Evolutionary conservation across 2,797 vertebrate genomes (phyloP), one percentile per base, ranked within the genome.

Genomic region (Gadopsis bispinosus): DNA sequence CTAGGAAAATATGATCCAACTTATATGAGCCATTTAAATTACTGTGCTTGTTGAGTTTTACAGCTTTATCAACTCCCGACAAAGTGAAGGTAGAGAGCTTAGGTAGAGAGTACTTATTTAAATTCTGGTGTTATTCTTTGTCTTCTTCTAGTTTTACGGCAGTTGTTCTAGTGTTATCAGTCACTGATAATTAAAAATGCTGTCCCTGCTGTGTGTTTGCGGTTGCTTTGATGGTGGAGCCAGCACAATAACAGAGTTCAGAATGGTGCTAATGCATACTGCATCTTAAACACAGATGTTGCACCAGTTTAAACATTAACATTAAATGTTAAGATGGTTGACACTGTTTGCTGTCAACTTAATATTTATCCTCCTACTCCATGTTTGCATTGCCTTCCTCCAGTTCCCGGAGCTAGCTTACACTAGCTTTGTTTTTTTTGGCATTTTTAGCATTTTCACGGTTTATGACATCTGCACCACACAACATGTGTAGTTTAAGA

Each of bases 231-330:
- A 64, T 59, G 73, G 64, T 43, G 22, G 19, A 26, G 22, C 53
- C 0, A 0, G 8, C 50, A 55, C 55, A 62, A 50, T 37, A 60
- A 55, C 47, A 55, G 14, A 33, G 37, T 31, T 26, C 13, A 65
- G 53, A 47, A 45, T 59, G 29, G 43, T 39, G 60, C 37, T 13
- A 43, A 74, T 43, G 62, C 17, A 66, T 12, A 60, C n/a, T 51
- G 17, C 45, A 12, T 22, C 31, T 51, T 59, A 37, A 68, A 51
- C 55, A 68, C 50, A 51, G 58, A 75, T 35, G 43, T 10, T 61
- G 33, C 26, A 58, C 22, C 64, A 39, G 64, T 62, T 61, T 62
- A 74, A 73, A 66, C 53, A 69, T 4, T 37, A 43, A 53, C 33
- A 59, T 68, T 43, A 63, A 79, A 53, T 39, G 51, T 26, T 16